Conservation (phyloP, 2,888 invertebrate genomes). For the Palloptera scutellata region DNA sequence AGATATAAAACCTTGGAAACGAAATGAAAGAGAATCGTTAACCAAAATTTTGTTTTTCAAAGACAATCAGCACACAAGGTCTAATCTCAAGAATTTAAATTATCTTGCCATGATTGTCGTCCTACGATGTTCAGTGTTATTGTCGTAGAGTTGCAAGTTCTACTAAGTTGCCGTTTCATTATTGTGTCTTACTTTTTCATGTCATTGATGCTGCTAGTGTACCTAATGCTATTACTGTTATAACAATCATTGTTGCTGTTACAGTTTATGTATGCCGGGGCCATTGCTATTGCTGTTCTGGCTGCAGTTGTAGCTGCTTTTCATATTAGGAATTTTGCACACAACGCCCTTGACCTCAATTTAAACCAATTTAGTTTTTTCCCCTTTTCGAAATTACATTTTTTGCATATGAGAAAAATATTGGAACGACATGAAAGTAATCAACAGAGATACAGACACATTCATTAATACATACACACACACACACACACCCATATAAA, state of each 20-base stretch:
- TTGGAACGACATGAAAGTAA: conserved; percentile 23
- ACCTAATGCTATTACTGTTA: conserved; percentile 14
- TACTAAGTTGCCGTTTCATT: not conserved
- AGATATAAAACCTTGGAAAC: too few relatives aligned
- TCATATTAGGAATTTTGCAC: conserved; percentile 9
- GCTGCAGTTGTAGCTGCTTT: conserved; percentile 34
- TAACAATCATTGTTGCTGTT: conserved; percentile 18
- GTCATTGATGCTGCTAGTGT: conserved; percentile 16
- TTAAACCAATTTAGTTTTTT: conserved; percentile 24
- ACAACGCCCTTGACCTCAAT: conserved; percentile 41
- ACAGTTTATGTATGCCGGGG: conserved; percentile 27
- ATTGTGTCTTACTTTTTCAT: not conserved
- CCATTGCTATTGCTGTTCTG: conserved; percentile 30
- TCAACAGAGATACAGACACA: conserved; percentile 1
- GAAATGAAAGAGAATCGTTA: too few relatives aligned
- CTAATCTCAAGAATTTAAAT: too few relatives aligned
- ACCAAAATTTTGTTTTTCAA: too few relatives aligned
- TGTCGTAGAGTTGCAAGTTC: too few relatives aligned
- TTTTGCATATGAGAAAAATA: conserved; percentile 16
- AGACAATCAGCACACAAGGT: too few relatives aligned
- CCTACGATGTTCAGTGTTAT: too few relatives aligned
- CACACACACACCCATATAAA: too few relatives aligned
- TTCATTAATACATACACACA: too few relatives aligned
- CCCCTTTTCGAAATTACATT: conserved; percentile 15
- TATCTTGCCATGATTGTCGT: too few relatives aligned